Evolutionary conservation across 1,140 invertebrate species (phyloP).

Genomic region (Drosophila kanapiae): DNA sequence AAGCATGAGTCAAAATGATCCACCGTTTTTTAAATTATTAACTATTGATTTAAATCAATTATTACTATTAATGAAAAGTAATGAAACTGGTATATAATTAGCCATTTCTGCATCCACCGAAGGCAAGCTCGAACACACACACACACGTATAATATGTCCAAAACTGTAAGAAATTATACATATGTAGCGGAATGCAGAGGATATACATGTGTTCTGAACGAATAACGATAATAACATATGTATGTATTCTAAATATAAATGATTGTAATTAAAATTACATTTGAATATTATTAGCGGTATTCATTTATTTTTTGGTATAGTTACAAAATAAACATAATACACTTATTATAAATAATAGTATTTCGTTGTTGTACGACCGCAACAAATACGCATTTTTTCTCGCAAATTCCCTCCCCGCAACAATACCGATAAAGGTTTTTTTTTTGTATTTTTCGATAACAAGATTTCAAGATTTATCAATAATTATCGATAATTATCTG

Average conservation of each 20-base stretch:
- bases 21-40: slow-evolving; percentile 84
- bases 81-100: slow-evolving; percentile 26
- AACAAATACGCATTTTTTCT: slow-evolving; percentile 77
- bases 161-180: slow-evolving; percentile 27
- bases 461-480: slow-evolving; percentile 6
- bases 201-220: slow-evolving; percentile 27
- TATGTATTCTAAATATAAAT: slow-evolving; percentile 74
- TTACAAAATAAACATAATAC: slow-evolving; percentile 38
- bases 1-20: slow-evolving; percentile 78
- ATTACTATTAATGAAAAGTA: slow-evolving; percentile 41
- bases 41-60: slow-evolving; percentile 74
- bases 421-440: not conserved
- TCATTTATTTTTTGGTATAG: slow-evolving; percentile 30
- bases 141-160: slow-evolving; percentile 25
- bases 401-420: slow-evolving; percentile 30
- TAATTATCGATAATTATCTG: slow-evolving; percentile 4
- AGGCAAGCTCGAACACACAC: slow-evolving; percentile 41
- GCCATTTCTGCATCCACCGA: slow-evolving; percentile 45
- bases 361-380: slow-evolving; percentile 73
- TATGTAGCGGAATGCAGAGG: slow-evolving; percentile 15
- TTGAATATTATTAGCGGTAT: slow-evolving; percentile 36
- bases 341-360: slow-evolving; percentile 76
- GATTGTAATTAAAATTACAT: slow-evolving; percentile 60
- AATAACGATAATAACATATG: slow-evolving; percentile 35
- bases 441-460: not conserved